phyloP scores from a whole-genome alignment of 1,140 invertebrate genomes.

The Goniozus legneri region DNA sequence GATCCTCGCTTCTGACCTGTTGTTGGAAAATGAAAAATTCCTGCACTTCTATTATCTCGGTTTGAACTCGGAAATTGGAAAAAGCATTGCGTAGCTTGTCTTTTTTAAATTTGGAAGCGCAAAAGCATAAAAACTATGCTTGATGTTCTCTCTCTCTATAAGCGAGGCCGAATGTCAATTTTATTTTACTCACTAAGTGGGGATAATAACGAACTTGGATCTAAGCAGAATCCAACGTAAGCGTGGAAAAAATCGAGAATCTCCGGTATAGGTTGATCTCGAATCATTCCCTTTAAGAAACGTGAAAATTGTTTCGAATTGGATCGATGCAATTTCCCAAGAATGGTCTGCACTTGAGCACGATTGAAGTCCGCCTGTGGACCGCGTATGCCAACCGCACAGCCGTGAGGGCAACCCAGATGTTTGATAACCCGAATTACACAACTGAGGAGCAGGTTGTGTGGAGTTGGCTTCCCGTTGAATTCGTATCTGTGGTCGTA shows the following conservation, averaged over 20 bases:
- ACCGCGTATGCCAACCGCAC: slow-evolving; percentile 78
- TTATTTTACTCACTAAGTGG: slow-evolving; percentile 73
- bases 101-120: too few relatives aligned
- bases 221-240: slow-evolving; percentile 92
- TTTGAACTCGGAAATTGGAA: too few relatives aligned
- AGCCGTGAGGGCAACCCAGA: slow-evolving; percentile 90
- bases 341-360: slow-evolving; percentile 80
- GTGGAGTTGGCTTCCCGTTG: slow-evolving; percentile 45
- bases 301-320: slow-evolving; percentile 70
- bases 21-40: slow-evolving; percentile 10
- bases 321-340: slow-evolving; percentile 71
- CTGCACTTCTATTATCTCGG: too few relatives aligned
- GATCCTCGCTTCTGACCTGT: slow-evolving; percentile 69
- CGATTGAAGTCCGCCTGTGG: slow-evolving; percentile 86
- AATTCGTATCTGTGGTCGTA: slow-evolving; percentile 48
- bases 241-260: slow-evolving; percentile 93
- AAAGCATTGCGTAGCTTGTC: too few relatives aligned
- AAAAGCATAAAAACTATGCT: too few relatives aligned
- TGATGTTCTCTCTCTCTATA: too few relatives aligned
- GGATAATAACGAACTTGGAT: slow-evolving; percentile 78
- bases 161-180: too few relatives aligned
- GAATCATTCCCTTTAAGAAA: slow-evolving; percentile 77
- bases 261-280: slow-evolving; percentile 71
- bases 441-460: slow-evolving; percentile 55
- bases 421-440: slow-evolving; percentile 76